Base-by-base conservation (phyloP, 2,888 invertebrate genomes). In the Ormyrus labotus region DNA sequence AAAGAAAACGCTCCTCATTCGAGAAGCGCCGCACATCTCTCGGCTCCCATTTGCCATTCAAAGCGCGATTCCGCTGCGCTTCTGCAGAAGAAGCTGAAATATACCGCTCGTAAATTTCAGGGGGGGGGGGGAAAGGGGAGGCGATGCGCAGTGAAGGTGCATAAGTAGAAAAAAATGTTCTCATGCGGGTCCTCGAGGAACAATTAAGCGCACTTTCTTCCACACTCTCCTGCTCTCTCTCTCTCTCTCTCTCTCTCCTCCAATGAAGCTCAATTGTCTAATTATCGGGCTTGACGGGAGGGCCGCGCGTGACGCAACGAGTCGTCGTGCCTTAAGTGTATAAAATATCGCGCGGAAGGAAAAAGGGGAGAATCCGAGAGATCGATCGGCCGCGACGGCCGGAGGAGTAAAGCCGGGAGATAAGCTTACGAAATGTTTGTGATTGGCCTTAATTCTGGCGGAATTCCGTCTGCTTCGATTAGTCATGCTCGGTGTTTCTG, bases 231-330 rank as follows among this genome's bases (percentile, higher is more conserved):
- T 8, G 13, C 70, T 70, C 58, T 70, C 63, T 63, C 57, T 50
- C 50, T 5, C 50, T 48, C 45, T 11, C 34, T 57, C 45, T 50
- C 7, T 50, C 48, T n/a, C 34, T n/a, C 47, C 7, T 11, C 45
- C 68, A 75, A 75, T 61, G 53, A 75, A 68, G 51, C 34, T 57
- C 71, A 77, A 77, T 77, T 77, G 77, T 50, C 64, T 77, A 48
- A 77, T 77, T 77, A 65, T 71, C 53, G 13, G 45, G 8, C 77
- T 64, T 63, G 68, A 69, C 50, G 63, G 48, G 55, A 69, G 19
- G 58, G 55, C 45, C 58, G 57, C 57, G 13, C 19, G 60, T 34
- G 34, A 34, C 34, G 34, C 34, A 34, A 34, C 34, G 34, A 34
- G 34, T 34, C 34, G 34, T 4, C 34, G 34, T 34, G 34, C 4